These are phyloP conservation scores for Azemiops feae DNA, from an alignment of 2,113 vertebrate genomes.

Conservation along the genomic window DNA sequence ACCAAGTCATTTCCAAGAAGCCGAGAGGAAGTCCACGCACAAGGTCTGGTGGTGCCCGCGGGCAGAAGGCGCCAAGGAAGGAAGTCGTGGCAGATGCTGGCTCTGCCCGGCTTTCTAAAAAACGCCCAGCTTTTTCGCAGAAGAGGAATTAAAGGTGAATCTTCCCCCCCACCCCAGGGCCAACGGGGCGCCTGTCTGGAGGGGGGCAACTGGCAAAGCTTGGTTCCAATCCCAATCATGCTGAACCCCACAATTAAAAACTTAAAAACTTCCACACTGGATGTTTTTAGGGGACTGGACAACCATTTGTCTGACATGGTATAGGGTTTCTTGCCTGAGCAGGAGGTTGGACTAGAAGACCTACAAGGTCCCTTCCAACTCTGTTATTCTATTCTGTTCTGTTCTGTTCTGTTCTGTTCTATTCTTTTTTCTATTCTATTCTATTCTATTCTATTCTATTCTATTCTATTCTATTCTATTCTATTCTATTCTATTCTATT, in stretches of 20 bases:
- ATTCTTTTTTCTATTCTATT: too few relatives aligned
- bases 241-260: background rate
- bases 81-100: background rate
- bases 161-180: background rate
- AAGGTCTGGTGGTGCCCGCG: background rate
- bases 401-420: too few relatives aligned
- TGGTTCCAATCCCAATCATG: background rate
- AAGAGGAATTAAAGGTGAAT: slow-evolving; percentile 33
- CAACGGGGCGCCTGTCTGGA: slow-evolving; percentile 2
- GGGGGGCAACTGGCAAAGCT: slow-evolving; percentile 6
- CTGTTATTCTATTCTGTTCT: too few relatives aligned
- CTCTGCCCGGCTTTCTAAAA: background rate
- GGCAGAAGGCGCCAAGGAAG: background rate
- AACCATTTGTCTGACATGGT: too few relatives aligned
- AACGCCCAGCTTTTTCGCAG: slow-evolving; percentile 19
- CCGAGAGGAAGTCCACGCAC: slow-evolving; percentile 14
- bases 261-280: too few relatives aligned
- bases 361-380: too few relatives aligned
- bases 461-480: too few relatives aligned
- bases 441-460: too few relatives aligned
- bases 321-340: too few relatives aligned
- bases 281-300: too few relatives aligned
- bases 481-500: too few relatives aligned
- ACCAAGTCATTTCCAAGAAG: background rate
- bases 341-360: too few relatives aligned